A percentile compares a stretch with the other conserved stretches of the same genome.
Conservation (phyloP, 2,888 invertebrate species). For the Drosophila kambysellisi region DNA sequence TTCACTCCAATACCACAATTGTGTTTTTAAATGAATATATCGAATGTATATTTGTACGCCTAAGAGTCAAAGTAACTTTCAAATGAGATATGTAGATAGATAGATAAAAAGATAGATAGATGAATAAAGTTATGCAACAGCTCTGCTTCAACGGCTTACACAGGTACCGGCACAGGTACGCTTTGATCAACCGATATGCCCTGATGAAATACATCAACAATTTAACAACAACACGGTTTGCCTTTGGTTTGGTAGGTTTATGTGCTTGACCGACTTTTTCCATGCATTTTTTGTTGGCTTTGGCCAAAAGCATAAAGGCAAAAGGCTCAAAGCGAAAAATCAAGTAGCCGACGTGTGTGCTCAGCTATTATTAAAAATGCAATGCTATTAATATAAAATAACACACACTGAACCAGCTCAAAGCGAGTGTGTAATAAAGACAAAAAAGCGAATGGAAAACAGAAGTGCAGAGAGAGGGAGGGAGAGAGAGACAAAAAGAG, state of each 20-base stretch:
- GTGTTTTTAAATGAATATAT: not conserved
- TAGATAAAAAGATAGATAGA: not conserved
- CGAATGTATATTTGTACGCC: not conserved
- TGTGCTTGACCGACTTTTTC: slow-evolving; percentile 52
- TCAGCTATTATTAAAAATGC: slow-evolving; percentile 53
- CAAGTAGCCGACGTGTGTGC: slow-evolving; percentile 43
- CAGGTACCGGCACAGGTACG: slow-evolving; percentile 15
- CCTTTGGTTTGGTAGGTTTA: slow-evolving; percentile 8
- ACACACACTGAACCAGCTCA: slow-evolving; percentile 22
- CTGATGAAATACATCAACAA: not conserved
- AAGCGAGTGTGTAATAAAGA: slow-evolving; percentile 7
- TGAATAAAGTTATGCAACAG: not conserved
- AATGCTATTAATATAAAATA: slow-evolving; percentile 57
- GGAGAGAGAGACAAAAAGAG: not conserved
- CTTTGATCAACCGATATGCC: slow-evolving; percentile 33
- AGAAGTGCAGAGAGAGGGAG: not conserved
- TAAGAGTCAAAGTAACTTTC: not conserved
- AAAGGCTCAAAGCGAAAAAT: slow-evolving; percentile 40
- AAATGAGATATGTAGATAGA: not conserved
- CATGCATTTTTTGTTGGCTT: slow-evolving; percentile 16
- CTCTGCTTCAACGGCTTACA: not conserved
- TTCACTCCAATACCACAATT: too few species aligned
- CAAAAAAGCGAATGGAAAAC: not conserved
- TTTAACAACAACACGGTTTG: not conserved
- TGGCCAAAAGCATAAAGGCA: slow-evolving; percentile 22